Percentiles rank a stretch among this genome's conserved stretches.
Conservation (phyloP, 1,140 invertebrate genomes). For the Megalopta genalis region DNA sequence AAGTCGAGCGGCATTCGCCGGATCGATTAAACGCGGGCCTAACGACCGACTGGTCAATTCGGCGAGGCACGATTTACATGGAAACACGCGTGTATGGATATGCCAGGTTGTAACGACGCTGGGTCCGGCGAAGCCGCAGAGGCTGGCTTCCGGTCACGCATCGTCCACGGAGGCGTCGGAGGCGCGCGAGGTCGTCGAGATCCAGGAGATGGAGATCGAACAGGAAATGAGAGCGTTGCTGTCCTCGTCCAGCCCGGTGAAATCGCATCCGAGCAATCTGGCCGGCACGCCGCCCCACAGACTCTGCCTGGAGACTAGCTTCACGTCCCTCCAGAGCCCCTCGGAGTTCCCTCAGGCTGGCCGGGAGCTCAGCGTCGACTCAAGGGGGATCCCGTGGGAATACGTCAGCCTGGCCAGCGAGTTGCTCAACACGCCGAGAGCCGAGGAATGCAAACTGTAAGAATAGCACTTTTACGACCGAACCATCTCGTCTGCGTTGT, state of each 20-base stretch:
- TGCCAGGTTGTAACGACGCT: conserved; percentile 87
- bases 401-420: conserved; percentile 77
- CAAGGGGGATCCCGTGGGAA: conserved; percentile 76
- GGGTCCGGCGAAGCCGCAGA: conserved; percentile 86
- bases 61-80: conserved; percentile 5
- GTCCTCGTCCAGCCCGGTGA: conserved; percentile 70
- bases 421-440: conserved; percentile 71
- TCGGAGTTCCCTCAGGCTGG: conserved; percentile 74
- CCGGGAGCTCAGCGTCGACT: conserved; percentile 76
- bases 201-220: conserved; percentile 73
- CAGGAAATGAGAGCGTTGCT: conserved; percentile 76
- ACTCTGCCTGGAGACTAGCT: conserved; percentile 88
- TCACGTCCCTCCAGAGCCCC: conserved; percentile 84
- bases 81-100: conserved; percentile 53
- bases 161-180: conserved; percentile 70
- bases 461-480: conserved; percentile 49
- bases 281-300: conserved; percentile 81
- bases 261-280: conserved; percentile 45
- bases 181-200: conserved; percentile 61
- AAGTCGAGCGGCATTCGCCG: not conserved
- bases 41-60: no score
- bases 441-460: conserved; percentile 71
- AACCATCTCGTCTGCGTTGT: conserved; percentile 16
- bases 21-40: no score
- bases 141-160: conserved; percentile 72